A percentile compares a stretch with the other conserved stretches of the same genome.
Conservation (phyloP, 2,797 vertebrate species). For the Hydrocynus forskahlii region DNA sequence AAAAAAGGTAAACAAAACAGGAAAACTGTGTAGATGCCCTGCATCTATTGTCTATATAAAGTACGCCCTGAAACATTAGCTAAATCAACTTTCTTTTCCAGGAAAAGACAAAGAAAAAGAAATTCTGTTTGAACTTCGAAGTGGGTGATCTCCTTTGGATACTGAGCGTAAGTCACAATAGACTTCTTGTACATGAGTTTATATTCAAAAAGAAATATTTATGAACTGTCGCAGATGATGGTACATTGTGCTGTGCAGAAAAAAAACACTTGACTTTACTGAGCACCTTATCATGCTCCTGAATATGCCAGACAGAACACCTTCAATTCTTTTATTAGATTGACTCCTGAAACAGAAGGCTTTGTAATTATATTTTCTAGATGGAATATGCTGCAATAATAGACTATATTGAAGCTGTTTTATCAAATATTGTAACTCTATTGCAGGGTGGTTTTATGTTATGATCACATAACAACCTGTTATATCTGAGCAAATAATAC, state of each 20-base stretch:
- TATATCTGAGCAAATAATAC: too few species aligned
- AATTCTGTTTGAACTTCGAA: constrained; percentile 39
- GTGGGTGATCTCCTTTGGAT: constrained; percentile 2
- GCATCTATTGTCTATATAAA: constrained; percentile 11
- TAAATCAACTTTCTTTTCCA: constrained; percentile 42
- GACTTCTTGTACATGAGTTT: constrained; percentile 1
- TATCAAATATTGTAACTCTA: too few species aligned
- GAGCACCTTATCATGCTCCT: background rate
- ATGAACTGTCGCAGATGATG: constrained; percentile 1
- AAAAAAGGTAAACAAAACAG: background rate
- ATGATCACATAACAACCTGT: too few species aligned
- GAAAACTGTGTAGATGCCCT: background rate
- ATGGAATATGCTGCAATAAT: too few species aligned
- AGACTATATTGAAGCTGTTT: too few species aligned
- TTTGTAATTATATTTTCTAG: too few species aligned
- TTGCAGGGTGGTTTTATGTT: too few species aligned
- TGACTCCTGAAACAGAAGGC: background rate
- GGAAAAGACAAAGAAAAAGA: background rate
- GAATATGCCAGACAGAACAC: background rate
- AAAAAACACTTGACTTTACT: background rate
- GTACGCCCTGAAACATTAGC: constrained; percentile 22
- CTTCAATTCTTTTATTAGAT: background rate
- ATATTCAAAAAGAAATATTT: constrained; percentile 40
- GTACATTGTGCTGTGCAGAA: constrained; percentile 1
- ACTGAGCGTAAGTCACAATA: background rate